A percentile compares a stretch with the other conserved stretches of the same genome.
Evolutionary conservation across 2,888 invertebrate genomes (phyloP).

Genomic region (Cephus rjabovi): DNA sequence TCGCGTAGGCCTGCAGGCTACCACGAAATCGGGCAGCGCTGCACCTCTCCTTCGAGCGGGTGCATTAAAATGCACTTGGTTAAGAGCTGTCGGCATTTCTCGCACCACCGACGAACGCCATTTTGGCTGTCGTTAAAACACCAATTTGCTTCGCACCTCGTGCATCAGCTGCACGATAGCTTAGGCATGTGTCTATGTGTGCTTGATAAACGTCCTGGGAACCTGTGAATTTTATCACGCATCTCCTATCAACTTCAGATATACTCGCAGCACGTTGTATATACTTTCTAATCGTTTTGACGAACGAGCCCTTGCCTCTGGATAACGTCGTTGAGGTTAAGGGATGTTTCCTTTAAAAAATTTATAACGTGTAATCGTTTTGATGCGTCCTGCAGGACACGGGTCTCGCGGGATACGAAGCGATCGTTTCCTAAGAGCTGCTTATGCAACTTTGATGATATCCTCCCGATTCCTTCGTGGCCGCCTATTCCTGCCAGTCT

Average conservation of each 20-base stretch:
- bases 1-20: background rate
- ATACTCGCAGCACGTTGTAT: background rate
- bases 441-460: constrained; percentile 64
- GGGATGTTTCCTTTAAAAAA: constrained; percentile 39
- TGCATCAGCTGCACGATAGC: constrained; percentile 26
- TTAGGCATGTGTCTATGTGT: background rate
- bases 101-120: constrained; percentile 37
- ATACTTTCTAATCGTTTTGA: background rate
- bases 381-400: constrained; percentile 56
- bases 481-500: background rate
- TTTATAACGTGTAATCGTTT: constrained; percentile 58
- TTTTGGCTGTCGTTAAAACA: constrained; percentile 43
- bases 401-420: constrained; percentile 54
- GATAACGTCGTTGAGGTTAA: background rate
- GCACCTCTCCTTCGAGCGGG: background rate
- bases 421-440: constrained; percentile 65
- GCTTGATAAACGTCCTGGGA: background rate
- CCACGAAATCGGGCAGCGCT: background rate
- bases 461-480: constrained; percentile 46
- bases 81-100: constrained; percentile 22
- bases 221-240: background rate
- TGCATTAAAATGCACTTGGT: constrained; percentile 33
- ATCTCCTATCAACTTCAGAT: background rate
- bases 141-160: constrained; percentile 48
- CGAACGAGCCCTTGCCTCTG: background rate